Base-by-base conservation (phyloP, 2,888 invertebrate genomes). In the Ellobium chinense region DNA sequence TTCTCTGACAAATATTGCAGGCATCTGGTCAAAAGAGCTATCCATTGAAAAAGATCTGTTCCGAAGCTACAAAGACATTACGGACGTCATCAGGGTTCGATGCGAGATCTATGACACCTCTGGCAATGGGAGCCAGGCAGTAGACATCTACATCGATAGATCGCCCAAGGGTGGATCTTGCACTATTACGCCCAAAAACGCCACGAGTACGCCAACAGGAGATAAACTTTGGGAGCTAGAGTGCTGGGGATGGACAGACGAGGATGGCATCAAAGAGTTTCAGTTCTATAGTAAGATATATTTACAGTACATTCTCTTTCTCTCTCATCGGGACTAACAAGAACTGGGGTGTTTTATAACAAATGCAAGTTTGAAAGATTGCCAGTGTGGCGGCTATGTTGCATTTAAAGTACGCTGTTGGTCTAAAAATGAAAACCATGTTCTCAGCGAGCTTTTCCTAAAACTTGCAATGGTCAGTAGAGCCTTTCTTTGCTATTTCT, bases 281-380 rank as follows among this genome's bases (percentile, higher is more conserved):
- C 82, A 84, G 66, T 85, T 90, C 24, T 87, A 75, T 69, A 85
- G 91, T 91, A 82, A 83, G 87, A n/a, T n/a, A n/a, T n/a, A n/a
- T n/a, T n/a, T n/a, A n/a, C n/a, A n/a, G n/a, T n/a, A n/a, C n/a
- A n/a, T n/a, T n/a, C n/a, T n/a, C n/a, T n/a, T n/a, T n/a, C n/a
- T n/a, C n/a, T n/a, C n/a, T n/a, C n/a, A n/a, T n/a, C n/a, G n/a
- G n/a, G n/a, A n/a, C n/a, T n/a, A n/a, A n/a, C n/a, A n/a, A n/a
- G n/a, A n/a, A n/a, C n/a, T n/a, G n/a, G n/a, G n/a, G n/a, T n/a
- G n/a, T n/a, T n/a, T n/a, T n/a, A n/a, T n/a, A n/a, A n/a, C n/a
- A n/a, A n/a, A n/a, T n/a, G n/a, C n/a, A n/a, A n/a, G n/a, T n/a
- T n/a, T n/a, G n/a, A n/a, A n/a, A n/a, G n/a, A n/a, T n/a, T n/a